phyloP scores from a whole-genome alignment of 2,113 vertebrate genomes.

The Ranitomeya imitator region DNA sequence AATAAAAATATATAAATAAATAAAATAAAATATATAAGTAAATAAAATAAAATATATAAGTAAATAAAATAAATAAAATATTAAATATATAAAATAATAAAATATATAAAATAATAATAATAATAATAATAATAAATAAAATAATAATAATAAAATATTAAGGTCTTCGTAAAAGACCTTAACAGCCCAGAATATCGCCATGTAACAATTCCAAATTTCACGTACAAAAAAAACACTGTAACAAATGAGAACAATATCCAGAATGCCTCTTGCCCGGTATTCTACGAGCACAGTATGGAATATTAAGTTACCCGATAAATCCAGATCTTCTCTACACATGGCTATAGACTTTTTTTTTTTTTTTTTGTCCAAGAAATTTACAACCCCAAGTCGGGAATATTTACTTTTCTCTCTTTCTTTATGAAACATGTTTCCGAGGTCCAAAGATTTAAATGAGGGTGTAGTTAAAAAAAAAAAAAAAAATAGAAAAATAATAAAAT shows the following conservation, averaged over 20 bases:
- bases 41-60: too few relatives aligned
- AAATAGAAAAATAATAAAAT: constrained; percentile 2
- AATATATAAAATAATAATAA: too few relatives aligned
- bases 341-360: constrained; percentile 22
- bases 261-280: constrained; percentile 1
- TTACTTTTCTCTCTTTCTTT: constrained; percentile 7
- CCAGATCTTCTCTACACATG: constrained; percentile 31
- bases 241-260: constrained; percentile 28
- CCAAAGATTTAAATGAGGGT: constrained; percentile 51
- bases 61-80: too few relatives aligned
- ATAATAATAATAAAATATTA: too few relatives aligned
- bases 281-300: constrained; percentile 9
- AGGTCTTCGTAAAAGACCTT: not conserved
- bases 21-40: too few relatives aligned
- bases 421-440: constrained; percentile 35
- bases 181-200: constrained; percentile 4
- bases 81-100: too few relatives aligned
- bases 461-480: constrained; percentile 32
- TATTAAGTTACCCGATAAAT: constrained; percentile 49
- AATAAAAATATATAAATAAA: too few relatives aligned
- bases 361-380: constrained; percentile 40
- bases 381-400: constrained; percentile 32
- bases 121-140: too few relatives aligned
- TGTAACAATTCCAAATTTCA: constrained; percentile 21
- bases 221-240: constrained; percentile 21